phyloP scores from a whole-genome alignment of 2,888 invertebrate genomes.

The Nemapogon koenigi region DNA sequence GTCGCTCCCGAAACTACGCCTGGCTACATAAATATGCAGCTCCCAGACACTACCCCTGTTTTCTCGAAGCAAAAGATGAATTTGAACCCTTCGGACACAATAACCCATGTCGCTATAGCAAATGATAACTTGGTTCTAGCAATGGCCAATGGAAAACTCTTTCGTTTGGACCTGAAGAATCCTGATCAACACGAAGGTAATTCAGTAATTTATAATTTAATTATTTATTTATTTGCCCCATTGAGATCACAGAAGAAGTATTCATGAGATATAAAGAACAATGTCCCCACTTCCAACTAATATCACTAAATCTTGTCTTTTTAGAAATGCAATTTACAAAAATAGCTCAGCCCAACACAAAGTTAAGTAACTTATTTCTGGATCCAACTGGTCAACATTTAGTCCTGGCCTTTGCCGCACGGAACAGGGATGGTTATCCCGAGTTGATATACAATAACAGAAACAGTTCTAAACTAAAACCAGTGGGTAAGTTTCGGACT shows the following conservation, averaged over 20 bases:
- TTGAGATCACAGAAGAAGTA: not conserved
- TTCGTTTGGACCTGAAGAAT: constrained; percentile 81
- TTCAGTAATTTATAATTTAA: not conserved
- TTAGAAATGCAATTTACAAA: constrained; percentile 77
- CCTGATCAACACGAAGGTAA: constrained; percentile 82
- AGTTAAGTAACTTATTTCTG: constrained; percentile 73
- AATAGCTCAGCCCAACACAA: constrained; percentile 63
- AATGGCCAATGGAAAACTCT: constrained; percentile 81
- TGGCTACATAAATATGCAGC: constrained; percentile 58
- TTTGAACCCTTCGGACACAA: constrained; percentile 78
- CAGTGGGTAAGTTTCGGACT: constrained; percentile 67
- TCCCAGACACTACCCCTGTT: constrained; percentile 81
- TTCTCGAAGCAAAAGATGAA: constrained; percentile 86
- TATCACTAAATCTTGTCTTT: constrained; percentile 23
- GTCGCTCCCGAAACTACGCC: constrained; percentile 54
- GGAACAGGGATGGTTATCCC: constrained; percentile 61
- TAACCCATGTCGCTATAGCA: constrained; percentile 81
- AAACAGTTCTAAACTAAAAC: constrained; percentile 77
- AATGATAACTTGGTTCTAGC: constrained; percentile 85
- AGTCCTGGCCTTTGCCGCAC: constrained; percentile 75
- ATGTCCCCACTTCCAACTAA: not conserved
- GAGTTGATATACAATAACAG: constrained; percentile 84
- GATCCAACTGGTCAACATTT: constrained; percentile 90
- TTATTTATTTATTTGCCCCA: not conserved
- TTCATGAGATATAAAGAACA: not conserved